Evolutionary conservation across 2,113 vertebrate genomes (phyloP).

Genomic region (Salvelinus alpinus): DNA sequence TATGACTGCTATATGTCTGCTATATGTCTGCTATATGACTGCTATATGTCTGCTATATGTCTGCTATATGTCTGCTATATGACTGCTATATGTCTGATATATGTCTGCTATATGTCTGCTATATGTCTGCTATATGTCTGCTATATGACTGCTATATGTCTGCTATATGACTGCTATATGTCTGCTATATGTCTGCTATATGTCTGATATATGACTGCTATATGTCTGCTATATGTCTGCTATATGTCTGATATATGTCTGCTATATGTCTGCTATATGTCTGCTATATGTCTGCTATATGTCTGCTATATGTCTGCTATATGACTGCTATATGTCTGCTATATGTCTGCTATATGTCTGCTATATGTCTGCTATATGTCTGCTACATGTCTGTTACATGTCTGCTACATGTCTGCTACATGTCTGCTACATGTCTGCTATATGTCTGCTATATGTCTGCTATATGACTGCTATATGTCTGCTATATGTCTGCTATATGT

Average conservation of each 20-base stretch:
- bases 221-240: too few relatives aligned
- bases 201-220: conserved; percentile 22
- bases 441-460: conserved; percentile 21
- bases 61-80: conserved; percentile 21
- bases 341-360: conserved; percentile 27
- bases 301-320: conserved; percentile 24
- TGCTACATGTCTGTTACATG: conserved; percentile 12
- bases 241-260: conserved; percentile 25
- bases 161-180: background rate
- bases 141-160: too few relatives aligned
- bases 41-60: background rate
- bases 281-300: conserved; percentile 23
- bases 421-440: conserved; percentile 23
- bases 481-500: conserved; percentile 21
- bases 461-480: conserved; percentile 25
- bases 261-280: too few relatives aligned
- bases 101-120: conserved; percentile 23
- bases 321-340: conserved; percentile 19
- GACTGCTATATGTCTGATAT: conserved; percentile 21
- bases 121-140: too few relatives aligned
- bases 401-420: conserved; percentile 16
- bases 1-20: conserved; percentile 26
- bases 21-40: background rate
- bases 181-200: too few relatives aligned
- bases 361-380: background rate